Conservation (phyloP, 2,797 vertebrate genomes). For the Poeciliopsis presidionis region DNA sequence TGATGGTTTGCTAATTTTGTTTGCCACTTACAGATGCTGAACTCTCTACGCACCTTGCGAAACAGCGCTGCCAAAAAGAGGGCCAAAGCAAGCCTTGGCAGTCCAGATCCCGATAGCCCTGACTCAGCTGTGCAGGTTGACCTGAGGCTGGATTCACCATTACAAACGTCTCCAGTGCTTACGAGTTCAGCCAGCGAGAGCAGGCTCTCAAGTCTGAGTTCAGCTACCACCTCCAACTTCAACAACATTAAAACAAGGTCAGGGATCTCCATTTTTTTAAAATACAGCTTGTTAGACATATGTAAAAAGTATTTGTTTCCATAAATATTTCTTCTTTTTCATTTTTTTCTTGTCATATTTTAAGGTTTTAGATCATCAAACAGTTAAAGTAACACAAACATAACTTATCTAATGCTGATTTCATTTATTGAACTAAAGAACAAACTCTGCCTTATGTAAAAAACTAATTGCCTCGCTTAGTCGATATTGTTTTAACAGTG, state of each 20-base stretch:
- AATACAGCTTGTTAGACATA: background rate
- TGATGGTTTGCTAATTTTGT: background rate
- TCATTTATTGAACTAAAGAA: background rate
- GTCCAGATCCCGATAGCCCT: conserved; percentile 85
- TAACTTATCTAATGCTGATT: background rate
- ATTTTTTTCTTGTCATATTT: background rate
- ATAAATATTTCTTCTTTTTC: background rate
- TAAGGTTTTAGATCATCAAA: background rate
- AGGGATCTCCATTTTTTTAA: background rate
- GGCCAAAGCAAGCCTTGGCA: conserved; percentile 84
- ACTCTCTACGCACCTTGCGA: conserved; percentile 87
- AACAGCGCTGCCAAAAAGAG: conserved; percentile 94
- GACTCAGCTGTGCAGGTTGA: conserved; percentile 85
- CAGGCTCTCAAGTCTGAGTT: conserved; percentile 83
- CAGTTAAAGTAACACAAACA: background rate
- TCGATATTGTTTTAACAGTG: background rate
- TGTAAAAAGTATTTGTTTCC: background rate
- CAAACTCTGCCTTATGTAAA: background rate
- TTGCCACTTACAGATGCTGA: conserved; percentile 86
- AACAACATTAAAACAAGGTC: conserved; percentile 73
- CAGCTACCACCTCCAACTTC: conserved; percentile 64
- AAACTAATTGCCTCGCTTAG: background rate
- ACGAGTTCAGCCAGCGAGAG: conserved; percentile 85
- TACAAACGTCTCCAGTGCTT: conserved; percentile 79
- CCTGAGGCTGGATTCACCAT: conserved; percentile 77